These are phyloP conservation scores for Choreutis nemorana DNA, from an alignment of 2,888 invertebrate species.

Conservation along the genomic window DNA sequence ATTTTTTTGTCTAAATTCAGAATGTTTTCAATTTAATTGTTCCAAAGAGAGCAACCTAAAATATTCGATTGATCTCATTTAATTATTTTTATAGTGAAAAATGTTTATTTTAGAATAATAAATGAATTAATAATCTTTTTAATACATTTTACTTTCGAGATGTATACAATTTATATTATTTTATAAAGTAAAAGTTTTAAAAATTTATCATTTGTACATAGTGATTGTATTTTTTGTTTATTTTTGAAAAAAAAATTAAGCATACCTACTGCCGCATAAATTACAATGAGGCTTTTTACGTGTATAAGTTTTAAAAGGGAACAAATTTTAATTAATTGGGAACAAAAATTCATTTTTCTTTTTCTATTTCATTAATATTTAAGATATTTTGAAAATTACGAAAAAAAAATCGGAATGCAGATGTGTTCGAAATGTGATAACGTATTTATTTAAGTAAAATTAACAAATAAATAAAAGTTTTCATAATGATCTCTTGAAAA, in stretches of 20 bases:
- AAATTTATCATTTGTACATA: conserved; percentile 8
- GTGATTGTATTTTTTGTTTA: no score
- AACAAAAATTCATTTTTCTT: conserved; percentile 21
- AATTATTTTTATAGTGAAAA: conserved; percentile 51
- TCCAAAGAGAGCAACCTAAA: conserved; percentile 67
- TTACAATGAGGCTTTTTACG: conserved; percentile 18
- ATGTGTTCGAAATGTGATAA: conserved; percentile 68
- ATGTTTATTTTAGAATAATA: conserved; percentile 50
- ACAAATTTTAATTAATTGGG: conserved; percentile 30
- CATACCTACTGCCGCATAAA: not conserved
- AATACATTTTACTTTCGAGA: no score
- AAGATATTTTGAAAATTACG: no score
- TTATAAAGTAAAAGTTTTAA: conserved; percentile 21
- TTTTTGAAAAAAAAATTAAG: not conserved
- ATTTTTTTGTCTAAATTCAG: not conserved
- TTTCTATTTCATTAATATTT: conserved; percentile 11
- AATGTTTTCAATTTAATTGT: conserved; percentile 29
- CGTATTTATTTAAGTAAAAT: conserved; percentile 54
- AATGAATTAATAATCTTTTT: conserved; percentile 26
- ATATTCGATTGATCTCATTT: conserved; percentile 65
- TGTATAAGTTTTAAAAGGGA: conserved; percentile 20
- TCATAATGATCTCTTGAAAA: conserved; percentile 64
- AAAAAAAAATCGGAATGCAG: conserved; percentile 43
- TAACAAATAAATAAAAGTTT: conserved; percentile 52
- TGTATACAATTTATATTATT: conserved; percentile 40